phyloP scores from a whole-genome alignment of 2,888 invertebrate genomes.

The Kryphioiulus occultus region DNA sequence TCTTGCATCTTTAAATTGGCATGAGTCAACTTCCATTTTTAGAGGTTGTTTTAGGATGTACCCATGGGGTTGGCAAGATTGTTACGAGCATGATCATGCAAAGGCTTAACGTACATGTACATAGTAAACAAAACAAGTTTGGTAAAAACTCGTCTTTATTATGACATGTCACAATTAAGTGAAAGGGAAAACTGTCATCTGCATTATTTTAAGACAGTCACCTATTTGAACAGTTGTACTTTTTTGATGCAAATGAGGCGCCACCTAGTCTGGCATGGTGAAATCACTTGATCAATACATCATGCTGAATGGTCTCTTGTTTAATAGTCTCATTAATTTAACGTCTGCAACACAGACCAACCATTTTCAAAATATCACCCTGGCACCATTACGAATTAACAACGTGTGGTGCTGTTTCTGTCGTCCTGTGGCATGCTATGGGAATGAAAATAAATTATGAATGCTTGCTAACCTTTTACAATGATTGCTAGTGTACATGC shows the following conservation, averaged over 20 bases:
- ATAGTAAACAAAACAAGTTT: background rate
- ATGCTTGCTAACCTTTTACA: background rate
- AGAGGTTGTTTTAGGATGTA: background rate
- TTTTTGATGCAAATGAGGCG: background rate
- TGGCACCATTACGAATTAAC: background rate
- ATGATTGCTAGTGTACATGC: background rate
- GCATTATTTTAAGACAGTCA: too few species aligned
- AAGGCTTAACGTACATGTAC: background rate
- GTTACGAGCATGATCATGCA: background rate
- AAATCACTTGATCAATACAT: background rate
- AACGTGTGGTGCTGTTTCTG: background rate
- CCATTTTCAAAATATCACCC: background rate
- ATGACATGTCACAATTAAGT: background rate
- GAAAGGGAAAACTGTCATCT: too few species aligned
- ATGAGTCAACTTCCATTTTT: background rate
- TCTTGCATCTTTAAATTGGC: background rate
- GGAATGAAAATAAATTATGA: background rate
- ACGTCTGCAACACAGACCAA: background rate
- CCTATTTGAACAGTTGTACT: too few species aligned
- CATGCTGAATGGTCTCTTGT: background rate
- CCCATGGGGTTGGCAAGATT: background rate
- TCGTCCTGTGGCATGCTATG: background rate
- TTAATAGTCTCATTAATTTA: background rate
- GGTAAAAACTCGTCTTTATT: background rate
- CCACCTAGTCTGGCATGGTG: background rate